Evolutionary conservation across 2,113 vertebrate species (phyloP), one percentile per base, ranked within the genome.

Genomic region (Channa maculata): DNA sequence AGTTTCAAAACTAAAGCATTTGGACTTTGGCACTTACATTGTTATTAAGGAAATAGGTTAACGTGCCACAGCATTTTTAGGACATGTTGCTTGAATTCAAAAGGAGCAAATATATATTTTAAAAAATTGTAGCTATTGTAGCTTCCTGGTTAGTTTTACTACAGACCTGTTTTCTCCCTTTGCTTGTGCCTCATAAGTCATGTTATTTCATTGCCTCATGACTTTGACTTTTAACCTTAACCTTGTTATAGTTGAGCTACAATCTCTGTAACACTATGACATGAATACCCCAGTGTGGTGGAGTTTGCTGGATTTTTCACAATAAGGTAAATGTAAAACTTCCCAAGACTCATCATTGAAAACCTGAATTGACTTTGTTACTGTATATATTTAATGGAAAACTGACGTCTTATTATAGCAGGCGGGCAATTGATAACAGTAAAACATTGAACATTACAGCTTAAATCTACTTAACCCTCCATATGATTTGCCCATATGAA

Each of bases 201-300:
- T 2, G 39, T 55, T 38, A 52, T 36, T 33, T 50, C 58, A 77
- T 75, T 77, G 59, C 55, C 70, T 81, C 43, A 8, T 7, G 54
- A 57, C 43, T 83, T 58, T 62, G 50, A 65, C 48, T 39, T 83
- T 58, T 62, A 46, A 65, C 48, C 66, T 74, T 51, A 76, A 57
- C 69, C 36, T 7, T 15, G 60, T 37, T 8, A 5, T 14, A 50
- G 59, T 48, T 12, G 63, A 83, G 73, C 63, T 57, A 46, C 49
- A 52, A 8, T 33, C 37, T 62, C 52, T 63, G 8, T 71, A 61
- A 68, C 48, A 24, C 45, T 14, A 41, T 34, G 9, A 3, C 60
- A 1, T 24, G 64, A 77, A 82, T 66, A 72, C 41, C 53, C 36
- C 8, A 1, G 33, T 9, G 14, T 34, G 24, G 24, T 75, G 46